Base-by-base conservation (phyloP, 2,888 invertebrate species). In the Ischnura elegans region DNA sequence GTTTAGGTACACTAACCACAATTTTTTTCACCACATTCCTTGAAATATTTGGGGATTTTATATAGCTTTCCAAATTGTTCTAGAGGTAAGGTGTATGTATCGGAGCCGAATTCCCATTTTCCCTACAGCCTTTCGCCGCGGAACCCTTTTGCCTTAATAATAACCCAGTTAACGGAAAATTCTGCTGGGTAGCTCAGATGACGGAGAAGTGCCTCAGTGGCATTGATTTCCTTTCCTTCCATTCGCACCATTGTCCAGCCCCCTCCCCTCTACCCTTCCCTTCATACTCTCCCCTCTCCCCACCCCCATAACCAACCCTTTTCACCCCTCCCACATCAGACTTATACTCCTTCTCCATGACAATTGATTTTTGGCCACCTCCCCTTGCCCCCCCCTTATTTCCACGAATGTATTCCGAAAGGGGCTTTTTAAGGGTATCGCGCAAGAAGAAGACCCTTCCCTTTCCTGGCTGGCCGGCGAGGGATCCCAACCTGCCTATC, bases 321-420 rank as follows among this genome's bases (percentile, higher is more conserved):
- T 86, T 46, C 86, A 2, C 8, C 1, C 47, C 87, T n/a, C 87
- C 47, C 87, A 16, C 87, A 29, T 51, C 87, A 47, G 36, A 76
- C 87, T 16, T 87, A 51, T 47, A 36, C 87, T 51, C 87, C 51
- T 87, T 87, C 51, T 51, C 51, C 47, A 51, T 87, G 51, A 36
- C 46, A 29, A 87, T 51, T 51, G 87, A 43, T 51, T 36, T 51
- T 51, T 36, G 51, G 36, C 6, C 19, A 36, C 0, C 51, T 21
- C 51, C 47, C 87, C 29, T 29, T 10, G 8, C 6, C 87, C 47
- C 87, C 46, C 21, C 87, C 29, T 29, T 10, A 19, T 1, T 47
- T 36, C 87, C 46, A 19, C 2, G 47, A 29, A 87, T 76, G 36
- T 76, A 76, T 76, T 25, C 76, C 25, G 76, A 76, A 76, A n/a